phyloP scores from a whole-genome alignment of 2,888 invertebrate genomes.

The Cephus runcator region DNA sequence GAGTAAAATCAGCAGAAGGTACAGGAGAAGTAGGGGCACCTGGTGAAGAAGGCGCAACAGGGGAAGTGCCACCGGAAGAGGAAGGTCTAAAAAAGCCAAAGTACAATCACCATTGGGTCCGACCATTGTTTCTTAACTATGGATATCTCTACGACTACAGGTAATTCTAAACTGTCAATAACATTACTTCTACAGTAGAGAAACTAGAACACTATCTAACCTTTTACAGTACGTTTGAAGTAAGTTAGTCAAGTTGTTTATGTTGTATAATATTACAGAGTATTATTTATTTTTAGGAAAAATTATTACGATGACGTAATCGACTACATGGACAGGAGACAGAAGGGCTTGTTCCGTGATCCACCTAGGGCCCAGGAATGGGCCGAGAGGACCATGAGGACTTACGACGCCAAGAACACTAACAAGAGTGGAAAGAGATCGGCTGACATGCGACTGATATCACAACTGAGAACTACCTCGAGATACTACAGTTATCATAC shows the following conservation, averaged over 20 bases:
- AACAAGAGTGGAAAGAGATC: constrained; percentile 53
- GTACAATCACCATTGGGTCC: constrained; percentile 85
- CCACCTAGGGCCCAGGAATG: constrained; percentile 85
- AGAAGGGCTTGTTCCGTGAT: constrained; percentile 76
- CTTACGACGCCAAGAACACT: constrained; percentile 67
- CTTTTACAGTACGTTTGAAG: not conserved
- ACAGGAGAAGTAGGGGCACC: constrained; percentile 48
- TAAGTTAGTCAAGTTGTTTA: not conserved
- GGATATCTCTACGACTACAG: constrained; percentile 84
- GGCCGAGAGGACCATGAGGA: constrained; percentile 84
- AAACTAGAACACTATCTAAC: not conserved
- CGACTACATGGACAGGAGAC: constrained; percentile 82
- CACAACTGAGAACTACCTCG: constrained; percentile 46
- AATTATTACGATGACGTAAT: constrained; percentile 90
- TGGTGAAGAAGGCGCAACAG: constrained; percentile 66
- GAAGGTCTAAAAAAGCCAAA: constrained; percentile 68
- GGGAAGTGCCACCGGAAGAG: constrained; percentile 61
- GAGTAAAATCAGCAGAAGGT: constrained; percentile 49
- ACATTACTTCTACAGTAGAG: no score
- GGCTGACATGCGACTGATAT: constrained; percentile 56
- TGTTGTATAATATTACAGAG: not conserved
- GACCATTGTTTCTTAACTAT: constrained; percentile 86
- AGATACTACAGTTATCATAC: constrained; percentile 63
- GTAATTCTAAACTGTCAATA: constrained; percentile 26
- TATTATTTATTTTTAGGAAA: constrained; percentile 64